Base-by-base conservation (phyloP, 2,113 vertebrate genomes). In the Petaurus breviceps region DNA sequence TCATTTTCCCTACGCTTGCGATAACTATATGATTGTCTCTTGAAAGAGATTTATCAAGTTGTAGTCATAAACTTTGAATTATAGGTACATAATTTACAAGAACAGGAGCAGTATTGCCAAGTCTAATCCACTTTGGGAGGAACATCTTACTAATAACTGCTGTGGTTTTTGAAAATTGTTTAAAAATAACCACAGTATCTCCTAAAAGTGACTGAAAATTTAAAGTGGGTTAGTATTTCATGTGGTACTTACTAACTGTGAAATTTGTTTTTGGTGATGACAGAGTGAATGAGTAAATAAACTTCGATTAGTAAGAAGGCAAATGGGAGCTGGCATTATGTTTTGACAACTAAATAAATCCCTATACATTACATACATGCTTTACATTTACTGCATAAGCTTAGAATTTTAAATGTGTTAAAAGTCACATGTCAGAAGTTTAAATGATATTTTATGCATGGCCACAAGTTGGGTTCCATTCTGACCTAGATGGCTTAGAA, bases 281-380 rank as follows among this genome's bases (percentile, higher is more conserved):
- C 26, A 8, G 89, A 89, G 89, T 68, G 7, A 14, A 9, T 89
- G 94, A 57, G 95, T 90, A 89, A 91, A 51, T 95, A 92, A n/a
- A 0, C 49, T 8, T 25, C 52, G 51, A 95, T 92, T 89, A 92
- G 3, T 92, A 77, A 95, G 96, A 89, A 92, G 91, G 3, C 49
- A 93, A 51, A n/a, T 28, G 94, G 26, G 53, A 53, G 52, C 68
- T 92, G 93, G 92, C 94, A 57, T 43, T 96, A n/a, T n/a, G n/a
- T 16, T 94, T 49, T 53, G 43, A 37, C 11, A 37, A 68, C 31
- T 37, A 68, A 37, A 53, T 95, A 92, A 96, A 84, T 95, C 53
- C 22, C 92, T 91, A 52, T 92, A 93, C 68, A 93, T 89, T 46
- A 5, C 8, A 92, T n/a, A 57, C 93, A n/a, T 93, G 84, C 52